Evolutionary conservation across 2,113 vertebrate species (phyloP), one percentile per base, ranked within the genome.

Genomic region (Corythoichthys haematopterus): DNA sequence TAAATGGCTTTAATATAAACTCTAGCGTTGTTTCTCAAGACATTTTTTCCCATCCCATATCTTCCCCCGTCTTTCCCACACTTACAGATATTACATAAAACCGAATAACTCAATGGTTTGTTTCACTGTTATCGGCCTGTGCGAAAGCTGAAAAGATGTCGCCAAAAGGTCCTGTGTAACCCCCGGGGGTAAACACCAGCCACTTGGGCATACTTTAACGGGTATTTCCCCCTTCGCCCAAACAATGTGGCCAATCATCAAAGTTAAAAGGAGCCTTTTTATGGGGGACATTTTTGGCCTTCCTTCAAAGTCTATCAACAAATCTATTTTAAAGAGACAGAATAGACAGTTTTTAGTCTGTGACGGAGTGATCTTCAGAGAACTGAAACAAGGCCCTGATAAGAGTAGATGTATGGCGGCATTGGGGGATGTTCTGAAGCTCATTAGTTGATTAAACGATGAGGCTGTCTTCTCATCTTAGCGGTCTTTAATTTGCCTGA

Each of bases 61-160:
- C 69, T 73, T 74, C 46, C 69, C 72, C 80, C 83, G 56, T 65
- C 68, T 84, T 86, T 90, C 88, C 87, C 87, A 87, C 85, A 88
- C 83, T 87, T 74, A 60, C 2, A 66, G 64, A 70, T 83, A 76
- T 73, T 69, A 53, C 68, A 73, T 80, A 84, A 85, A 64, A 62
- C 61, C 71, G 74, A 59, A 59, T 8, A 63, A 73, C 66, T 87
- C 78, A 82, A 79, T 82, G 85, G 69, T 76, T 79, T 68, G 71
- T 80, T 87, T 83, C 76, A 77, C 33, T 83, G 82, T 88, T 86
- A 90, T 88, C 84, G 76, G 75, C 69, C 64, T 66, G 75, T 68
- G 66, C 87, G 77, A 90, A 86, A 88, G 81, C 83, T 72, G 4
- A 10, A 56, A 51, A 62, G 65, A 69, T 4, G 62, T 72, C 75